phyloP scores from a whole-genome alignment of 2,888 invertebrate genomes.

The Hedya salicella region DNA sequence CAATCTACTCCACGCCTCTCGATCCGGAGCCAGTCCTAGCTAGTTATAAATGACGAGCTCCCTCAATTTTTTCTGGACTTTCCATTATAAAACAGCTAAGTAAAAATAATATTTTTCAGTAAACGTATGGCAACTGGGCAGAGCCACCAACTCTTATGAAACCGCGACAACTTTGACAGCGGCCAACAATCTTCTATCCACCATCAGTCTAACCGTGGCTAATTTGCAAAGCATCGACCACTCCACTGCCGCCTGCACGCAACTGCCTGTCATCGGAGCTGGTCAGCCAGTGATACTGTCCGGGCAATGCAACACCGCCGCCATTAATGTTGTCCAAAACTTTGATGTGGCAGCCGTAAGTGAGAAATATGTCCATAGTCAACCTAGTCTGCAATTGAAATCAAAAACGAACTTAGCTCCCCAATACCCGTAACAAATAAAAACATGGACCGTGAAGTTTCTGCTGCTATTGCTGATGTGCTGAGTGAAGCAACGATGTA shows the following conservation, averaged over 20 bases:
- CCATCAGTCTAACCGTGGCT: not conserved
- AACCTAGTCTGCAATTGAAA: not conserved
- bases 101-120: conserved; percentile 31
- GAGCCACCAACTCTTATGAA: conserved; percentile 19
- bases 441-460: too few species aligned
- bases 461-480: too few species aligned
- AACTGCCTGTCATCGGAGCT: conserved; percentile 57
- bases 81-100: too few species aligned
- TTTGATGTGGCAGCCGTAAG: conserved; percentile 61
- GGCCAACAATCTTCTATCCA: not conserved
- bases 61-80: too few species aligned
- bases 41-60: too few species aligned
- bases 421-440: too few species aligned
- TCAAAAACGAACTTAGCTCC: not conserved
- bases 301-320: conserved; percentile 63
- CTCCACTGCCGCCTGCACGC: conserved; percentile 62
- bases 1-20: too few species aligned
- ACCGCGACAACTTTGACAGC: conserved; percentile 6
- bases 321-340: conserved; percentile 56
- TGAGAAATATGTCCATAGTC: conserved; percentile 3
- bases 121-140: conserved; percentile 38
- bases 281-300: conserved; percentile 58
- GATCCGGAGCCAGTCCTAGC: too few species aligned
- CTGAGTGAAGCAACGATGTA: too few species aligned
- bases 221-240: conserved; percentile 51